Evolutionary conservation across 2,113 vertebrate species (phyloP), one percentile per base, ranked within the genome.

Genomic region (Pampusana beccarii): DNA sequence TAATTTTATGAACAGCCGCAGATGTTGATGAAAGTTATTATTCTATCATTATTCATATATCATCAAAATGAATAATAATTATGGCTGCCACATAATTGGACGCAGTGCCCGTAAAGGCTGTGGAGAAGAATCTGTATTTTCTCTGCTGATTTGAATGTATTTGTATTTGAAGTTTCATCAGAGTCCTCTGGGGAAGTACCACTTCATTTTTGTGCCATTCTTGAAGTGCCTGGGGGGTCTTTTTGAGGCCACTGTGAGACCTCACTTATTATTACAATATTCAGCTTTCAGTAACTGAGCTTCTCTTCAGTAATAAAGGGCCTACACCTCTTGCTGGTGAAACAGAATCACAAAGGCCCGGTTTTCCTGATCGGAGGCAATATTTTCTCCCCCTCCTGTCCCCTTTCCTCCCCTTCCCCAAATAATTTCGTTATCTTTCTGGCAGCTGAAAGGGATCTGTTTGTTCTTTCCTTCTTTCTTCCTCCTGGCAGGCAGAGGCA

Each of bases 81-180:
- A 65, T 36, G 70, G 60, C 38, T 80, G 36, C 42, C 31, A 38
- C 25, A 46, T 79, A 95, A 73, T 92, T 42, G 53, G 61, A 71
- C 61, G 42, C 33, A 34, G 21, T 88, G 31, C 57, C 40, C 51
- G 70, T 64, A 71, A 72, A 66, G 62, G 42, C 61, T 72, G 17
- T 71, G 28, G 28, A 78, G 56, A 79, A 85, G 29, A 92, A 84
- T 73, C 82, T 4, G 1, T 93, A 53, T 70, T 61, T 94, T 88
- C 46, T 74, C 26, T 71, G 34, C 46, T 92, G 42, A 91, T 93
- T 66, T 90, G 72, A 83, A 90, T 82, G 54, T 87, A 62, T 94
- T 91, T 92, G 34, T 72, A 56, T 79, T 64, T 85, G 69, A 88
- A 91, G 36, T 46, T 85, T 65, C 67, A 57, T 71, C 50, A 36